A percentile compares a stretch with the other conserved stretches of the same genome.
Conservation (phyloP, 2,888 invertebrate species). For the Girardia tigrina region DNA sequence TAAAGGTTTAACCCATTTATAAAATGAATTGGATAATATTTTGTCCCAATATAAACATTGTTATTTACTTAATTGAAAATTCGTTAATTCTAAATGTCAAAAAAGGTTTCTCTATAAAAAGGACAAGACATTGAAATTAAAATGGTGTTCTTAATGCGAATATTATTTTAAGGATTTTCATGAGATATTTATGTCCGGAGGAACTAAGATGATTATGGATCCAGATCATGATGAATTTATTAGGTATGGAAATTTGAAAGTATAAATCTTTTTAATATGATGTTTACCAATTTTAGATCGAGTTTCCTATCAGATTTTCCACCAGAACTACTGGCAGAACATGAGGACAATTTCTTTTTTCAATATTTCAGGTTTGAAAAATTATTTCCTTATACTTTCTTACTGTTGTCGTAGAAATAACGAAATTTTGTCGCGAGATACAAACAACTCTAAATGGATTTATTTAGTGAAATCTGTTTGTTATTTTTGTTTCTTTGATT, state of each 20-base stretch:
- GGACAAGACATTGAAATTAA: too few species aligned
- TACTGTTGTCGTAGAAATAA: slow-evolving; percentile 41
- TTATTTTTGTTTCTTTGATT: too few species aligned
- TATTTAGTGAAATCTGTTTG: slow-evolving; percentile 46
- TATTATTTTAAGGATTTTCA: slow-evolving; percentile 42
- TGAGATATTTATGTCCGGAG: slow-evolving; percentile 45
- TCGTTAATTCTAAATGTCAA: too few species aligned
- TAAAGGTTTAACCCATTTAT: too few species aligned
- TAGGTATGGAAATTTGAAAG: slow-evolving; percentile 40
- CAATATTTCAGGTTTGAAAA: slow-evolving; percentile 44
- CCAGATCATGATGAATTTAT: slow-evolving; percentile 44
- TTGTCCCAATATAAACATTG: too few species aligned
- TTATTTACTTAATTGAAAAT: too few species aligned
- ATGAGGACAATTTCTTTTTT: slow-evolving; percentile 43
- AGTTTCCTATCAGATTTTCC: slow-evolving; percentile 44
- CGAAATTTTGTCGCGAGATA: slow-evolving; percentile 44
- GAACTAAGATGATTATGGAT: slow-evolving; percentile 43
- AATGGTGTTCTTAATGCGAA: not conserved
- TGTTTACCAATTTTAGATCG: slow-evolving; percentile 37
- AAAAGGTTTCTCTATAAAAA: too few species aligned
- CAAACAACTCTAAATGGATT: slow-evolving; percentile 45
- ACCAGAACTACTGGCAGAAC: slow-evolving; percentile 40
- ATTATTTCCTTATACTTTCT: not conserved
- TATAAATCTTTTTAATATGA: not conserved
- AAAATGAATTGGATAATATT: too few species aligned